Evolutionary conservation across 1,140 invertebrate genomes (phyloP), one percentile per base, ranked within the genome.

Genomic region (Armadillidium nasatum): DNA sequence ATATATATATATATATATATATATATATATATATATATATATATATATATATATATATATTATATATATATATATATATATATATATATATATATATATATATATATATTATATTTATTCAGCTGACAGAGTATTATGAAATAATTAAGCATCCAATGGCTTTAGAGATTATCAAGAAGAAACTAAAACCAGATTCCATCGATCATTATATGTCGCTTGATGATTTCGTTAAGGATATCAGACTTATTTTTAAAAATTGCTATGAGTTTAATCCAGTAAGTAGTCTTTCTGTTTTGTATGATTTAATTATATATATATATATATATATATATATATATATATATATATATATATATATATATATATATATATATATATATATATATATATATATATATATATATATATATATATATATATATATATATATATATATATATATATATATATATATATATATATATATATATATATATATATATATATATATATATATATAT

Each of bases 191-290:
- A 76, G 88, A 88, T 79, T 87, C 88, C 82, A 87, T 88, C 66
- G 87, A 89, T 82, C 90, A 91, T 83, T 96, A 96, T 85, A 88
- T 88, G 79, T 88, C 88, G 82, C 87, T 93, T 69, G 87, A 90
- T 81, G 89, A 92, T 80, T 91, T 95, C 83, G 88, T 96, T 71
- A 86, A 88, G 68, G 94, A 96, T 85, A 89, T 94, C 72, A 88
- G 92, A 77, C 88, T 93, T 77, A 91, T 96, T 83, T 95, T 96
- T 85, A 90, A 89, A 84, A 95, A 95, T 86, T 94, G 93, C 72
- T 92, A 91, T 83, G 88, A 86, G 15, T 95, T 90, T 84, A 95
- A 95, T 87, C 86, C 90, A 82, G 93, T 94, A 88, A 90, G 89
- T n/a, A 88, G 81, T 74, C 69, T 15, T 74, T 74, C 74, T 71